Evolutionary conservation across 2,888 invertebrate species (phyloP).

Genomic region (Pyrgus malvae): DNA sequence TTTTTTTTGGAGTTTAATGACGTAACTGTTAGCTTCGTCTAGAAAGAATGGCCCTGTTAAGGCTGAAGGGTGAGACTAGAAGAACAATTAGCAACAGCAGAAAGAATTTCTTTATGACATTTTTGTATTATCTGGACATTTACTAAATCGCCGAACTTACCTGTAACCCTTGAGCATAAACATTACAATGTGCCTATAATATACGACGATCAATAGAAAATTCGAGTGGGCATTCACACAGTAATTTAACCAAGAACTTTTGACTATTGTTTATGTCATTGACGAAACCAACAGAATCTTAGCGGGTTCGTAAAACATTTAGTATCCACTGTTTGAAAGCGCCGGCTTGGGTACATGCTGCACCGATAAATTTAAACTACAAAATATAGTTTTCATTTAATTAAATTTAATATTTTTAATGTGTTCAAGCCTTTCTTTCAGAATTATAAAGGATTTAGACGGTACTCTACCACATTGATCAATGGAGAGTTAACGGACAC

Average conservation of each 20-base stretch:
- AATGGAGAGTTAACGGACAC: too few relatives aligned
- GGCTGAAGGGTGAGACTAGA: too few relatives aligned
- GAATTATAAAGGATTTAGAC: too few relatives aligned
- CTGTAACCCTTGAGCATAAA: background rate
- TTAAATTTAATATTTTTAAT: too few relatives aligned
- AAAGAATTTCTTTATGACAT: too few relatives aligned
- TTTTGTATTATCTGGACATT: too few relatives aligned
- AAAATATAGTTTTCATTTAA: too few relatives aligned
- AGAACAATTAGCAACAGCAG: too few relatives aligned
- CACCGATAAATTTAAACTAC: background rate
- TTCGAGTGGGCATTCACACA: slow-evolving; percentile 16
- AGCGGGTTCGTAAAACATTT: slow-evolving; percentile 21
- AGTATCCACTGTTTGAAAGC: slow-evolving; percentile 11
- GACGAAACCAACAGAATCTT: slow-evolving; percentile 21
- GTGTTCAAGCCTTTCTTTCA: background rate
- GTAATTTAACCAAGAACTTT: slow-evolving; percentile 25
- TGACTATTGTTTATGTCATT: slow-evolving; percentile 25
- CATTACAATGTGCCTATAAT: slow-evolving; percentile 16
- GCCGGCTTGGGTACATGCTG: background rate
- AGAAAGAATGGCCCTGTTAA: too few relatives aligned
- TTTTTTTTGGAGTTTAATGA: too few relatives aligned
- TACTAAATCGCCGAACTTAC: background rate
- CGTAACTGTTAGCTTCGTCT: too few relatives aligned
- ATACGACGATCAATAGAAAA: slow-evolving; percentile 18
- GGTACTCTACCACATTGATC: too few relatives aligned